Conservation (phyloP, 1,140 invertebrate species). For the Nasonia giraulti region DNA sequence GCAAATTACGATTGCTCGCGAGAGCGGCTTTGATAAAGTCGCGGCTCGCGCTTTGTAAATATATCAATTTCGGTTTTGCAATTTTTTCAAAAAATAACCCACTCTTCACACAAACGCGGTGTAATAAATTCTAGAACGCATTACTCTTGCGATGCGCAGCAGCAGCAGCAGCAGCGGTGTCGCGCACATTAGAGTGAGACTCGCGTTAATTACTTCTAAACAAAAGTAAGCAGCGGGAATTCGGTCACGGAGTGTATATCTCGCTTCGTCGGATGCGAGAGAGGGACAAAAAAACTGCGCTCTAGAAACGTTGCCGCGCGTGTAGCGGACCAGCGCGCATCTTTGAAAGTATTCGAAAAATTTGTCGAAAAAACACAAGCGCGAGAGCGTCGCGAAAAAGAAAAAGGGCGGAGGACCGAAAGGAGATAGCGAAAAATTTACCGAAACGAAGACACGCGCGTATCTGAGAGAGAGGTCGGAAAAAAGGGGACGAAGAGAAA, state of each 20-base stretch:
- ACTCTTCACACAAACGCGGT: neutral
- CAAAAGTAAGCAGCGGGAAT: neutral
- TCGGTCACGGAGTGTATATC: neutral
- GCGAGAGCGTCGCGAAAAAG: neutral
- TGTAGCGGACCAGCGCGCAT: neutral
- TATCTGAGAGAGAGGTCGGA: neutral
- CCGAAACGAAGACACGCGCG: neutral
- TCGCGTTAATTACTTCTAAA: neutral
- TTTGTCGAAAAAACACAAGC: neutral
- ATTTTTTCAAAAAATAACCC: neutral
- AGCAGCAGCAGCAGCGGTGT: neutral
- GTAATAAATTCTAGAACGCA: neutral
- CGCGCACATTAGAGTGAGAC: neutral
- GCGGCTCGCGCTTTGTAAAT: no score
- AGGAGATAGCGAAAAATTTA: slow-evolving; percentile 40
- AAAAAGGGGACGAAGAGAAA: slow-evolving; percentile 2
- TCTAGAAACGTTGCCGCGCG: neutral
- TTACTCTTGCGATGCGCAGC: neutral
- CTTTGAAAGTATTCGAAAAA: slow-evolving; percentile 35
- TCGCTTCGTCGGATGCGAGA: neutral
- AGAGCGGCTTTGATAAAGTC: no score
- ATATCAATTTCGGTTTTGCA: no score
- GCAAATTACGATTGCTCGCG: neutral
- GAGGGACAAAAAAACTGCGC: neutral
- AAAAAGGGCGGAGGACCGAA: neutral